A percentile compares a stretch with the other conserved stretches of the same genome.
These are phyloP conservation scores for Sebastes cheni DNA, from an alignment of 2,797 vertebrate species.

Conservation along the genomic window DNA sequence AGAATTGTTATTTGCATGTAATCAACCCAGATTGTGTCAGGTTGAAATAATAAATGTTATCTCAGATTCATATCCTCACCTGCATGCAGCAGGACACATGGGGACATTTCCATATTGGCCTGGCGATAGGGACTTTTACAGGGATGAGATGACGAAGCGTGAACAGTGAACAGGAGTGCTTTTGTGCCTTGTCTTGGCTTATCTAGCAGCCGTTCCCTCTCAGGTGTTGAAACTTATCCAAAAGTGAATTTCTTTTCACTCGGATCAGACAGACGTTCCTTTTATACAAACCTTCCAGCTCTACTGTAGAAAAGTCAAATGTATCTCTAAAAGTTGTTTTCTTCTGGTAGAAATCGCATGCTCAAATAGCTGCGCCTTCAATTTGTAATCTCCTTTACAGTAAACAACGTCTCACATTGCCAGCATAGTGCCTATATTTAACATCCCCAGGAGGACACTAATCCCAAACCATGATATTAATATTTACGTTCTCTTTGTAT, in stretches of 20 bases:
- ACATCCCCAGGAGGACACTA: not conserved
- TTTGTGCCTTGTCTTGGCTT: constrained; percentile 46
- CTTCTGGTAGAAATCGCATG: not conserved
- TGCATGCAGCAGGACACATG: not conserved
- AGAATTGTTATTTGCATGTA: constrained; percentile 27
- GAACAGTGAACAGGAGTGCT: constrained; percentile 51
- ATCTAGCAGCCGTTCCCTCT: constrained; percentile 8
- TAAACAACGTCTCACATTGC: not conserved
- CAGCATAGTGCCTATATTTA: not conserved
- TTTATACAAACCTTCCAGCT: constrained; percentile 13
- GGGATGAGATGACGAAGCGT: constrained; percentile 10
- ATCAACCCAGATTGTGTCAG: not conserved
- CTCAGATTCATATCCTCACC: constrained; percentile 23
- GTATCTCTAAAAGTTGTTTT: not conserved
- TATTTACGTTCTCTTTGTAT: not conserved
- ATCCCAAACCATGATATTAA: not conserved
- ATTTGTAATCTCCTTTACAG: not conserved
- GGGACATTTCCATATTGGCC: not conserved
- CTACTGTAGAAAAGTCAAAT: not conserved
- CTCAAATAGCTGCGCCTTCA: not conserved
- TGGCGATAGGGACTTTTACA: not conserved
- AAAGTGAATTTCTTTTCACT: constrained; percentile 37
- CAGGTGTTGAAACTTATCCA: constrained; percentile 55
- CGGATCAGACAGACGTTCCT: constrained; percentile 25
- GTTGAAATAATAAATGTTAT: constrained; percentile 42